Conservation (phyloP, 2,888 invertebrate genomes). For the Holacanthella duospinosa region DNA sequence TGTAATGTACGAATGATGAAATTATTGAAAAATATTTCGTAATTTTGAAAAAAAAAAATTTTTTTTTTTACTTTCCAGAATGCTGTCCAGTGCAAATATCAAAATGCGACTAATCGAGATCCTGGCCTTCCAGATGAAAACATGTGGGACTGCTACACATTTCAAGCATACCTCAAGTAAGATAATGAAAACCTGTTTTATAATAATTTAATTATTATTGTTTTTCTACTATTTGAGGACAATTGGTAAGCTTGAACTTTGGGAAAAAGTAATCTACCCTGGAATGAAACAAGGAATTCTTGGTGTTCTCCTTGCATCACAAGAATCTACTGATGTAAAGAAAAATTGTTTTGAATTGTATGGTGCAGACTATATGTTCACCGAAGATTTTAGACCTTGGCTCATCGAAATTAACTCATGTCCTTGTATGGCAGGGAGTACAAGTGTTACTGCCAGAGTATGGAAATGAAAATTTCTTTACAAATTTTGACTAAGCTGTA, state of each 20-base stretch:
- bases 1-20: too few species aligned
- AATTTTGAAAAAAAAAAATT: too few species aligned
- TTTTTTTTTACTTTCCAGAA: too few species aligned
- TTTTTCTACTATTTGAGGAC: conserved; percentile 7
- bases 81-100: conserved; percentile 79
- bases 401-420: conserved; percentile 86
- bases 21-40: too few species aligned
- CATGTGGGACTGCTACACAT: conserved; percentile 73
- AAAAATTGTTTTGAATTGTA: conserved; percentile 77
- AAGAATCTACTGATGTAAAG: conserved; percentile 48
- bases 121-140: conserved; percentile 59
- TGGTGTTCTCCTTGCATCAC: conserved; percentile 66
- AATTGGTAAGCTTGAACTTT: conserved; percentile 17
- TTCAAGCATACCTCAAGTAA: conserved; percentile 57
- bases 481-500: not conserved
- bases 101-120: conserved; percentile 42
- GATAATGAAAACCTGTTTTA: not conserved
- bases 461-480: too few species aligned
- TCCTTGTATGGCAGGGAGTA: conserved; percentile 75
- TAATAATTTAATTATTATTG: not conserved
- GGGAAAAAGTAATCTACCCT: conserved; percentile 53
- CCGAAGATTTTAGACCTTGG: conserved; percentile 74
- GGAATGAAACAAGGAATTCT: conserved; percentile 74
- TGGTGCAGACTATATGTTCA: conserved; percentile 85
- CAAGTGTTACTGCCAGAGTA: conserved; percentile 62